Conservation (phyloP, 2,888 invertebrate species). For the Mimumesa dahlbomi region DNA sequence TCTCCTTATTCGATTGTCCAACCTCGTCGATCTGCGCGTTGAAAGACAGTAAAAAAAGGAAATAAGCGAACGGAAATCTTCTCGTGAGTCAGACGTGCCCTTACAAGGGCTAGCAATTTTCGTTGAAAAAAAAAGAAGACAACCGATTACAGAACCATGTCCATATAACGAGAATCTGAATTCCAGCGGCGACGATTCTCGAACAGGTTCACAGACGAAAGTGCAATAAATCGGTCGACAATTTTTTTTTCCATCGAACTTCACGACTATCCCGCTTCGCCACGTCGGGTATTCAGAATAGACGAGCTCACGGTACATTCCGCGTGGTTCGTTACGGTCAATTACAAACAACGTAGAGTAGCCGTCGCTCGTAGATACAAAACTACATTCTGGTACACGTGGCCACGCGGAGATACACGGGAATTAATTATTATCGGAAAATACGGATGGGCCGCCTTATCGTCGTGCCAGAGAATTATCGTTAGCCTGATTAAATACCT, state of each 20-base stretch:
- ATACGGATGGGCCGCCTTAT: constrained; percentile 48
- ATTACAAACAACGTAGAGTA: constrained; percentile 60
- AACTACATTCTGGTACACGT: constrained; percentile 20
- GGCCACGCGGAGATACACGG: constrained; percentile 13
- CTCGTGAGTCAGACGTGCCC: too few species aligned
- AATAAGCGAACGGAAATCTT: too few species aligned
- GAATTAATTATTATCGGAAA: constrained; percentile 64
- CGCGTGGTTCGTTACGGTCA: constrained; percentile 55
- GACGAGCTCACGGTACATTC: constrained; percentile 18
- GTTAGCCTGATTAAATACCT: constrained; percentile 63
- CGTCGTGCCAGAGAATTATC: constrained; percentile 52
- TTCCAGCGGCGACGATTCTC: too few species aligned
- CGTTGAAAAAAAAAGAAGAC: too few species aligned
- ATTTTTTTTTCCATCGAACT: constrained; percentile 19
- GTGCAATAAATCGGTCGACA: not conserved
- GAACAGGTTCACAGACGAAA: too few species aligned
- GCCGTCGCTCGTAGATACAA: constrained; percentile 34
- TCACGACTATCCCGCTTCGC: constrained; percentile 32
- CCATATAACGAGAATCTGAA: too few species aligned
- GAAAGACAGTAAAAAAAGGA: too few species aligned
- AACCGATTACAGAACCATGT: too few species aligned
- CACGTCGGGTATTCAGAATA: constrained; percentile 37
- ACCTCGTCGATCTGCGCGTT: too few species aligned
- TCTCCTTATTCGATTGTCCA: too few species aligned
- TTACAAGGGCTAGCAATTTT: too few species aligned